Conservation (phyloP, 2,888 invertebrate species). For the Hesperia comma region DNA sequence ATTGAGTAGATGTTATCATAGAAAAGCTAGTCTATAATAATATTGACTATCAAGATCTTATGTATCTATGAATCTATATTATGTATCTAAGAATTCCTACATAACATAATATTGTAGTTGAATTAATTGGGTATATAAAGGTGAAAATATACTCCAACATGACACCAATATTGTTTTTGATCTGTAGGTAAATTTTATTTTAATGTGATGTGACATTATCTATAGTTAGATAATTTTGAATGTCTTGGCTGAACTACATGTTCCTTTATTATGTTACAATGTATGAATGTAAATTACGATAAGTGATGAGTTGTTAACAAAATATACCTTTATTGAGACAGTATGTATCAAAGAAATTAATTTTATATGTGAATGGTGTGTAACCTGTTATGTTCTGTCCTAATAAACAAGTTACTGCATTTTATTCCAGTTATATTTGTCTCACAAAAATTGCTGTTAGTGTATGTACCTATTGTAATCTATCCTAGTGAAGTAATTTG, state of each 20-base stretch:
- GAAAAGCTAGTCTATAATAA: conserved; percentile 63
- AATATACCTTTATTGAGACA: neutral
- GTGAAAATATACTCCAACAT: neutral
- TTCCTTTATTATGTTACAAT: conserved; percentile 23
- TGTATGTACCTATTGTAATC: conserved; percentile 14
- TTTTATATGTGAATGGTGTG: conserved; percentile 26
- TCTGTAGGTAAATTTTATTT: neutral
- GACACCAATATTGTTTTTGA: conserved; percentile 9
- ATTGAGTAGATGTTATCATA: conserved; percentile 60
- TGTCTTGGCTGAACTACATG: conserved; percentile 19
- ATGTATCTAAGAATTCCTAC: neutral
- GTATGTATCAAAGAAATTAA: conserved; percentile 8
- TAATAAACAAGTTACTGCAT: conserved; percentile 14
- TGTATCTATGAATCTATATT: conserved; percentile 16
- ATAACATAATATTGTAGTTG: neutral
- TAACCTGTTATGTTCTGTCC: conserved; percentile 13
- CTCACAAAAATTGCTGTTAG: conserved; percentile 18
- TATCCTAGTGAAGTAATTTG: conserved; percentile 16
- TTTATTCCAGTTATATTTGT: conserved; percentile 21
- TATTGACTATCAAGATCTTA: conserved; percentile 43
- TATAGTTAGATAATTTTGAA: conserved; percentile 10
- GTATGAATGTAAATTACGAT: conserved; percentile 19
- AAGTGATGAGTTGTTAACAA: conserved; percentile 4
- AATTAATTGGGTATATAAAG: neutral
- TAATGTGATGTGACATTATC: neutral